Percentiles rank a stretch among this genome's conserved stretches.
These are phyloP conservation scores for Priocnemis perturbator DNA, from an alignment of 2,888 invertebrate species.

Conservation along the genomic window DNA sequence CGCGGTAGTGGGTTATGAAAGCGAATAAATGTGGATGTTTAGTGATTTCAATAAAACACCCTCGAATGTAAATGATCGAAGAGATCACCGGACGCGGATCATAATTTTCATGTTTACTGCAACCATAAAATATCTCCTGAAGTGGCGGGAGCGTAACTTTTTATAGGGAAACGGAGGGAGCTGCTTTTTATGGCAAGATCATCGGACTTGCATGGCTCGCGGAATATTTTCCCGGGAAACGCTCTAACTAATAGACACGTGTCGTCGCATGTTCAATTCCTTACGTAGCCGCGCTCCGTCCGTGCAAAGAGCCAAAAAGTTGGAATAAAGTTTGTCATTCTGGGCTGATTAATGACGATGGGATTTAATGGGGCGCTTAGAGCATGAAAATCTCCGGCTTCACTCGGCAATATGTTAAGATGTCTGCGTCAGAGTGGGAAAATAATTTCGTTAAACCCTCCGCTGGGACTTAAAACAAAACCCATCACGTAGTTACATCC, in stretches of 20 bases:
- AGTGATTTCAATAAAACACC: not conserved
- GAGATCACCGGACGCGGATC: constrained; percentile 5
- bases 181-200: constrained; percentile 26
- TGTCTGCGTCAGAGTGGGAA: too few relatives aligned
- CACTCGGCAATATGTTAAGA: too few relatives aligned
- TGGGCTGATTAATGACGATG: too few relatives aligned
- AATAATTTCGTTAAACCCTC: too few relatives aligned
- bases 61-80: not conserved
- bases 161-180: constrained; percentile 25
- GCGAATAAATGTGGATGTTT: constrained; percentile 9
- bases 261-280: not conserved
- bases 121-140: constrained; percentile 20
- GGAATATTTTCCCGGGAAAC: constrained; percentile 15
- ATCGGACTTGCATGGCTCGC: constrained; percentile 11
- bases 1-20: too few relatives aligned
- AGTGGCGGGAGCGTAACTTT: constrained; percentile 21
- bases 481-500: too few relatives aligned
- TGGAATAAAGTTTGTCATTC: too few relatives aligned
- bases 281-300: not conserved
- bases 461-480: too few relatives aligned
- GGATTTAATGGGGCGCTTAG: too few relatives aligned
- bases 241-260: constrained; percentile 13
- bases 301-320: not conserved
- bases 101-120: constrained; percentile 33
- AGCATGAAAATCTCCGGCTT: too few relatives aligned